Evolutionary conservation across 2,888 invertebrate species (phyloP), one percentile per base, ranked within the genome.

Genomic region (Agrotis exclamationis): DNA sequence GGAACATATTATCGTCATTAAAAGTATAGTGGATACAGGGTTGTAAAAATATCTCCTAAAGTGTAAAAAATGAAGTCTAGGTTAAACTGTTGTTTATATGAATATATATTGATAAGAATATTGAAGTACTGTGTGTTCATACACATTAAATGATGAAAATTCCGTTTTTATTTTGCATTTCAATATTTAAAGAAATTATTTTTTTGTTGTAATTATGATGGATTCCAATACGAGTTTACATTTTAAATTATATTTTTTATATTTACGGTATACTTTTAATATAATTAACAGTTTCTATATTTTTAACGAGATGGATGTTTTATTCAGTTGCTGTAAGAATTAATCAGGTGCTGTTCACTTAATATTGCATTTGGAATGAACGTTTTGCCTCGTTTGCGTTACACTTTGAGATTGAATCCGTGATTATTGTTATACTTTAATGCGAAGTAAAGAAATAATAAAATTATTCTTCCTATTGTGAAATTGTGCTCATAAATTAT

Each of bases 11-110:
- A 91, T 91, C 91, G 93, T 93, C 93, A 93, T 94, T 91, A 92
- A 92, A 95, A 92, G 92, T 94, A 94, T 96, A 95, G 96, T 95
- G 96, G 94, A 94, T 93, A 96, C 96, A 96, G 96, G 96, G 96
- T 96, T 96, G 96, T 95, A 95, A 94, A 92, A 95, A 95, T 96
- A 96, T 96, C 94, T 96, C 93, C 93, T 94, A 94, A 95, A 92
- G 86, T 94, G 93, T 95, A 93, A 93, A 92, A 92, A 92, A 91
- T 83, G 86, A 92, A 85, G 89, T 92, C 88, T 95, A 95, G 94
- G 92, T 90, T 84, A 84, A 89, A 93, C 93, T 92, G 93, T 95
- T 95, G 94, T 96, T 94, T 95, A 93, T 94, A 95, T 93, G 87
- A 93, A 93, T 94, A 92, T 94, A 92, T 95, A 94, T 93, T 92